Conservation (phyloP, 2,797 vertebrate genomes). For the Pelobates cultripes region DNA sequence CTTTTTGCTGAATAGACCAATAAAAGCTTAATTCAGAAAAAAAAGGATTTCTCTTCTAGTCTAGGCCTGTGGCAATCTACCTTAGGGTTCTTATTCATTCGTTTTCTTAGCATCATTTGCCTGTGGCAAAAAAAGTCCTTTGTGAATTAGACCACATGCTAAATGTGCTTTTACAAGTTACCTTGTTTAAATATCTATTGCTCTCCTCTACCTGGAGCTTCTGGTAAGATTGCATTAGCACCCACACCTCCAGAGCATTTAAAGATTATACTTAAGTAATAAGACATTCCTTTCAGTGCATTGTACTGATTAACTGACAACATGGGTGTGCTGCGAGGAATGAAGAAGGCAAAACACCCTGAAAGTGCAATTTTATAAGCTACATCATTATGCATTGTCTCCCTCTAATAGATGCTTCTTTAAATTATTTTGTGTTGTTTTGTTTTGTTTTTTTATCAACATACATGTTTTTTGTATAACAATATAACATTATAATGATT, state of each 20-base stretch:
- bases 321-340: slow-evolving; percentile 53
- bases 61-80: slow-evolving; percentile 56
- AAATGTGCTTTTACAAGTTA: slow-evolving; percentile 54
- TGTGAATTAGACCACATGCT: slow-evolving; percentile 43
- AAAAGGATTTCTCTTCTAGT: slow-evolving; percentile 48
- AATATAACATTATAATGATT: background rate
- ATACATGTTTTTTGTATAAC: background rate
- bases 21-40: slow-evolving; percentile 55
- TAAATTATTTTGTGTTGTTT: background rate
- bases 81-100: slow-evolving; percentile 46
- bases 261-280: slow-evolving; percentile 54
- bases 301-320: slow-evolving; percentile 54
- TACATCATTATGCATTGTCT: slow-evolving; percentile 46
- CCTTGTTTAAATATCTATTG: slow-evolving; percentile 54
- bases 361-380: slow-evolving; percentile 48
- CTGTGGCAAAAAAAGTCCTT: slow-evolving; percentile 48
- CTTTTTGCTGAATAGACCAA: slow-evolving; percentile 56
- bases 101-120: slow-evolving; percentile 44
- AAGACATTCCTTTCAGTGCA: slow-evolving; percentile 52
- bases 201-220: slow-evolving; percentile 38
- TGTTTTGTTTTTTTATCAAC: slow-evolving; percentile 5
- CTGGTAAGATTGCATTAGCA: slow-evolving; percentile 48
- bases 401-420: slow-evolving; percentile 47
- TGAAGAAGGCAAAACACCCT: slow-evolving; percentile 49
- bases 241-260: slow-evolving; percentile 54